Evolutionary conservation across 2,888 invertebrate genomes (phyloP).

Genomic region (Eristalis arbustorum): DNA sequence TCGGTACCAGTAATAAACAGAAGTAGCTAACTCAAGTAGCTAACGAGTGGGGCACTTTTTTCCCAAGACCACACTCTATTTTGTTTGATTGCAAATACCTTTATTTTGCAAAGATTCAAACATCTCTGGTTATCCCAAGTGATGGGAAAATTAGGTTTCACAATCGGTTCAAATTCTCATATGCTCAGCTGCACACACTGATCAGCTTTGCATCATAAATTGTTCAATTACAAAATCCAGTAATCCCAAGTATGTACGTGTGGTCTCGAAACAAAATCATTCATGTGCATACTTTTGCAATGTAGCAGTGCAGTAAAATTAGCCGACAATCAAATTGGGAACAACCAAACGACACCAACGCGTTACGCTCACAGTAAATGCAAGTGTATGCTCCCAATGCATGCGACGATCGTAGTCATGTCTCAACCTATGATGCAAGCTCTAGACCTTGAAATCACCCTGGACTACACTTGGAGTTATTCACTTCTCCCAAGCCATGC

Average conservation of each 20-base stretch:
- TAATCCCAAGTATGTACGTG: not conserved
- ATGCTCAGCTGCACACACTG: not conserved
- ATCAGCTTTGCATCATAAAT: not conserved
- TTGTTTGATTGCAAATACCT: too few species aligned
- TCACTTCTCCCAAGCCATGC: not conserved
- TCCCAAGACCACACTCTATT: too few species aligned
- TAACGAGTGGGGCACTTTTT: too few species aligned
- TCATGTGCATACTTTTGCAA: not conserved
- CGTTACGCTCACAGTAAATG: not conserved
- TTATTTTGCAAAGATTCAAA: not conserved
- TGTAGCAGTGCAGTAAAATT: not conserved
- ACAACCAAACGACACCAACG: not conserved
- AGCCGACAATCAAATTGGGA: not conserved
- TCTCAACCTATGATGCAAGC: not conserved
- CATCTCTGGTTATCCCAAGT: not conserved
- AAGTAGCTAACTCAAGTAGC: too few species aligned
- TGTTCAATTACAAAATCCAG: not conserved
- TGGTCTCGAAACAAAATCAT: not conserved
- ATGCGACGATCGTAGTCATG: not conserved
- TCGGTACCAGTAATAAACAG: too few species aligned
- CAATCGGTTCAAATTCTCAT: not conserved
- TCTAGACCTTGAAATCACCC: slow-evolving; percentile 3
- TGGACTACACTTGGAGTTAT: not conserved
- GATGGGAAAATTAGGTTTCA: not conserved
- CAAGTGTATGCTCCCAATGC: not conserved